phyloP scores from a whole-genome alignment of 2,797 vertebrate species.

The Leptoclinus maculatus region DNA sequence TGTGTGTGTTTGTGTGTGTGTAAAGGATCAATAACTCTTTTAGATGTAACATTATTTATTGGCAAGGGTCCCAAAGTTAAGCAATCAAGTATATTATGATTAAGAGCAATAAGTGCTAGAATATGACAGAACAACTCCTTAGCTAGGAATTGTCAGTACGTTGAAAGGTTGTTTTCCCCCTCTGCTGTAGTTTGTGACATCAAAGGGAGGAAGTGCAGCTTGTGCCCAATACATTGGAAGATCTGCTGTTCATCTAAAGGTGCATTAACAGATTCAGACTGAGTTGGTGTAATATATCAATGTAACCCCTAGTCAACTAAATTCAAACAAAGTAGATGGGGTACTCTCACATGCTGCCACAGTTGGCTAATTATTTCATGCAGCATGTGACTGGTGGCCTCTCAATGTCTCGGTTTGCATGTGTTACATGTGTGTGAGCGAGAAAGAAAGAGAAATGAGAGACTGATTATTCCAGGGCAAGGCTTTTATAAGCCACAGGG shows the following conservation, averaged over 20 bases:
- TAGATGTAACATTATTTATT: not conserved
- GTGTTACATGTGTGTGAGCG: not conserved
- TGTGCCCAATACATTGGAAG: not conserved
- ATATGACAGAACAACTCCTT: not conserved
- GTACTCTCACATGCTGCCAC: conserved; percentile 41
- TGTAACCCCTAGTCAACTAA: conserved; percentile 38
- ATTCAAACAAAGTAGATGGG: conserved; percentile 49
- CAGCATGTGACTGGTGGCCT: conserved; percentile 39
- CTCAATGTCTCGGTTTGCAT: conserved; percentile 22
- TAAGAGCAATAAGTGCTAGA: not conserved
- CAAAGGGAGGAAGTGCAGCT: not conserved
- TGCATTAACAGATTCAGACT: not conserved
- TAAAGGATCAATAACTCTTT: not conserved
- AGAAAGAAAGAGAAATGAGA: not conserved
- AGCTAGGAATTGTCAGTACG: not conserved
- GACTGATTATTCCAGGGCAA: conserved; percentile 54
- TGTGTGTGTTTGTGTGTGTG: conserved; percentile 19
- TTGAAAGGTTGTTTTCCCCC: not conserved
- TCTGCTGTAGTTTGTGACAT: not conserved
- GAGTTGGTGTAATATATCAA: conserved; percentile 30
- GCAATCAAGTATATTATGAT: not conserved
- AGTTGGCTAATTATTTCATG: conserved; percentile 52
- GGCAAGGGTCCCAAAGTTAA: not conserved
- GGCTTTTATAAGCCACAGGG: conserved; percentile 76
- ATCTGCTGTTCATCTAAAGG: conserved; percentile 1